Base-by-base conservation (phyloP, 2,888 invertebrate species). In the Cantharis rufa region DNA sequence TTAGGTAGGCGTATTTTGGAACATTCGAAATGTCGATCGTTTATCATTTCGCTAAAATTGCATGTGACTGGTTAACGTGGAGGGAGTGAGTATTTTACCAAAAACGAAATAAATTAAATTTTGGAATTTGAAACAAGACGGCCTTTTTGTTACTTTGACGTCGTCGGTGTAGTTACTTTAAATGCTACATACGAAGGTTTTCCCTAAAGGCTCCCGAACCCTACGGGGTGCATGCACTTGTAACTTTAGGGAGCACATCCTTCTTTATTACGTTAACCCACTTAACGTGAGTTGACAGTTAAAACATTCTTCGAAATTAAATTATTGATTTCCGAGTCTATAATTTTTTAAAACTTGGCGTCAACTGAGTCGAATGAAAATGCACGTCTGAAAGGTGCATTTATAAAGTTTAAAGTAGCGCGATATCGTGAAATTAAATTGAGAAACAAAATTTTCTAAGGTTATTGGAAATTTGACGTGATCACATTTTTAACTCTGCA, bases 401-500 rank as follows among this genome's bases (percentile, higher is more conserved):
- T 72, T 66, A 27, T 62, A 28, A 73, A 73, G 69, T 73, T 68
- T 15, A 27, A 32, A 27, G 63, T 69, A 66, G 74, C 27, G 63
- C 71, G 61, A 62, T 75, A 75, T 70, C 24, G 68, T 21, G 48
- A 70, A 76, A 78, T 78, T 66, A 70, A 78, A 78, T 78, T 78
- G 68, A 63, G 73, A 75, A 75, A 78, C 72, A 78, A 71, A 78
- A 78, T 78, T 78, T 78, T 78, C 69, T 70, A 62, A 24, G 72
- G 63, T 75, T 78, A 78, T 78, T 78, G 78, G 72, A 73, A 78
- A 76, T 75, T 73, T 71, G 71, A 78, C 78, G 78, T 78, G 78
- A 78, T 78, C 75, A 48, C 78, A 76, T 78, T 78, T 78, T 78
- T 76, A 78, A 78, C 73, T 78, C 62, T 68, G 72, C 73, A 73